Evolutionary conservation across 2,113 vertebrate genomes (phyloP), one percentile per base, ranked within the genome.

Genomic region (Nycticebus coucang): DNA sequence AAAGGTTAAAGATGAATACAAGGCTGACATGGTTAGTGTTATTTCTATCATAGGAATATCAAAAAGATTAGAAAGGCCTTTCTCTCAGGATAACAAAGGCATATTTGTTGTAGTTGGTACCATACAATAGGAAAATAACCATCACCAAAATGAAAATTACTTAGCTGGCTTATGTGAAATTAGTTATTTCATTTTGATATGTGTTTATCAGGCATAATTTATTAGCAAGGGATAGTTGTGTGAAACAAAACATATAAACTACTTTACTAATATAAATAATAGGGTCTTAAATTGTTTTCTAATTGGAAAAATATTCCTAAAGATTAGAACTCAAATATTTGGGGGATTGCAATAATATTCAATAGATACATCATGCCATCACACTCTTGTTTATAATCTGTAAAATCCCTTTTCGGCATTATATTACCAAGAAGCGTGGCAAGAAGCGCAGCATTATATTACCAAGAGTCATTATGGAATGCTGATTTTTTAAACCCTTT

Each of bases 101-200:
- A 85, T 35, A 35, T 96, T 59, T 81, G 4, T 90, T 60, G 69
- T 60, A 60, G 15, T 87, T 74, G 21, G 5, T 79, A 50, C 9
- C 33, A 81, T 59, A 18, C 35, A 37, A 69, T 17, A 79, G 60
- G 62, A 74, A 45, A 91, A 84, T 35, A 72, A 45, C 8, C 87
- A 30, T 21, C 33, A 57, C 41, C 59, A 89, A 96, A 95, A 93
- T 77, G 22, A 87, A 87, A 26, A 83, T 71, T 87, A 92, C 18
- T 15, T 90, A 94, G 45, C 26, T 64, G 41, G 8, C 15, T 64
- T 81, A 69, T 86, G 28, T 68, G 35, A 80, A 68, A 68, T 79
- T 55, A 93, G 33, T 95, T 93, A 74, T 85, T 85, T 92, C 33
- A 96, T 86, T 95, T 78, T 77, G 59, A 55, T 84, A 78, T 45